Percentiles rank a stretch among this genome's conserved stretches.
phyloP scores from a whole-genome alignment of 2,113 vertebrate species.

The Protobothrops mucrosquamatus region DNA sequence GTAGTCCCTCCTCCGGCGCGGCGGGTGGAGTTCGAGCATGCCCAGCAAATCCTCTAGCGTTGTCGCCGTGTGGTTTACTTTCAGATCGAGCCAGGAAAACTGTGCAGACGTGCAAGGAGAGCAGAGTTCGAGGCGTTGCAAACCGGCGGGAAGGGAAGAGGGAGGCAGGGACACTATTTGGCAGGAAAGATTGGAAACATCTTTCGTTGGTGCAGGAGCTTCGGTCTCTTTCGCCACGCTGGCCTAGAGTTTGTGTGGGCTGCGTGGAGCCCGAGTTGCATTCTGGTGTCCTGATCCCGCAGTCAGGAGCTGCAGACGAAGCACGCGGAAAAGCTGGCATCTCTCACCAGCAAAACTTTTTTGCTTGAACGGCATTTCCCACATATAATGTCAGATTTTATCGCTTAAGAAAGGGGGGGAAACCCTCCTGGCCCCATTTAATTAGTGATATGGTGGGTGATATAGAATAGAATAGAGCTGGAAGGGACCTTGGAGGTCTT shows the following conservation, averaged over 20 bases:
- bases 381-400: not conserved
- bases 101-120: not conserved
- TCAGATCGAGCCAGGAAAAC: no score
- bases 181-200: not conserved
- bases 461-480: no score
- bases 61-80: no score
- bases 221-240: not conserved
- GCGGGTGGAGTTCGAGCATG: constrained; percentile 20
- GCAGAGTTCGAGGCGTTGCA: not conserved
- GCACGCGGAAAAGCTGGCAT: not conserved
- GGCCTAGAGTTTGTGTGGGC: not conserved
- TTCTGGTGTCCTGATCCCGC: not conserved
- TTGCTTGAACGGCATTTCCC: not conserved
- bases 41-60: not conserved
- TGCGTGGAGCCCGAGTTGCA: not conserved
- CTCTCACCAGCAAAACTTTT: not conserved
- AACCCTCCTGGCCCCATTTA: not conserved
- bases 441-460: not conserved
- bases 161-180: not conserved
- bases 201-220: not conserved
- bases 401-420: not conserved
- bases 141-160: not conserved
- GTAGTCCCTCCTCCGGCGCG: constrained; percentile 39
- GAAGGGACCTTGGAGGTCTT: no score
- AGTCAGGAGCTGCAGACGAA: not conserved